Conservation (phyloP, 2,888 invertebrate genomes). For the Cosmopolites sordidus region DNA sequence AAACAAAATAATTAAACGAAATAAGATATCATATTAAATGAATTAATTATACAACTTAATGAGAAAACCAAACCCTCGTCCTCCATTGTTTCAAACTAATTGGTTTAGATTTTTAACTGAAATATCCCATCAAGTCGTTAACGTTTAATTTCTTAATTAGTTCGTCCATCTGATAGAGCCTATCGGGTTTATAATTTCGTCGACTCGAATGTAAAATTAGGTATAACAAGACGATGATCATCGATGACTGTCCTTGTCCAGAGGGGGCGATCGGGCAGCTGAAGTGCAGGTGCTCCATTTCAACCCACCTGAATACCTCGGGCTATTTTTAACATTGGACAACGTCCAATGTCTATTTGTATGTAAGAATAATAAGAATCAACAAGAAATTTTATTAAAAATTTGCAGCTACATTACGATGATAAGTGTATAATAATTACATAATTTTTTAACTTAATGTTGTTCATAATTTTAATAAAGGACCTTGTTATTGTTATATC, state of each 20-base stretch:
- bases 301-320: conserved; percentile 12
- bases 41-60: too few relatives aligned
- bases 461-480: too few relatives aligned
- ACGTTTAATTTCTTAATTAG: conserved; percentile 9
- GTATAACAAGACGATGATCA: conserved; percentile 14
- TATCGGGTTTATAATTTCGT: conserved; percentile 1
- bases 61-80: too few relatives aligned
- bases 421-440: too few relatives aligned
- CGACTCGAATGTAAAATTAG: conserved; percentile 5
- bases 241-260: conserved; percentile 8
- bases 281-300: conserved; percentile 10
- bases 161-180: conserved; percentile 1
- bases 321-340: conserved; percentile 2
- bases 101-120: background rate
- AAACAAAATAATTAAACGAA: too few relatives aligned
- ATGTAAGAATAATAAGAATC: too few relatives aligned
- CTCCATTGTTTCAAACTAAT: background rate
- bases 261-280: conserved; percentile 15
- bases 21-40: too few relatives aligned
- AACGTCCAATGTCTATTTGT: too few relatives aligned
- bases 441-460: too few relatives aligned
- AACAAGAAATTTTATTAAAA: too few relatives aligned
- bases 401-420: too few relatives aligned
- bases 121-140: background rate
- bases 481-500: too few relatives aligned